Evolutionary conservation across 1,140 invertebrate species (phyloP), one percentile per base, ranked within the genome.

Genomic region (Microplitis mediator): DNA sequence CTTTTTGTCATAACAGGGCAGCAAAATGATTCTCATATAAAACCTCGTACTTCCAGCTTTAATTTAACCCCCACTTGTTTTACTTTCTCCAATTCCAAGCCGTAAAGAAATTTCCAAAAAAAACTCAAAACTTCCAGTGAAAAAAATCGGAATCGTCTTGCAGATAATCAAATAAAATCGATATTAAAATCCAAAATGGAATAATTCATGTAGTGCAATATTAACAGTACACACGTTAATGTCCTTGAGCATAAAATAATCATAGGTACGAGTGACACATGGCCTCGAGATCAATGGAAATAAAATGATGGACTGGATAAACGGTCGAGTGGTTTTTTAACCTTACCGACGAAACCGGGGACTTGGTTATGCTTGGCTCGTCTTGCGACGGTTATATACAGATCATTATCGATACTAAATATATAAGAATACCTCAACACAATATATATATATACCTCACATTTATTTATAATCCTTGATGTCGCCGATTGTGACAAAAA

Each of bases 401-500:
- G 85, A 85, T 85, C 79, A 84, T 80, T 84, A 85, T 85, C 84
- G 85, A 86, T 85, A 78, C 76, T 80, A 78, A 82, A 82, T 67
- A 82, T 78, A 80, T 77, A 81, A 75, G 14, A 34, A 66, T 34
- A 56, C 54, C n/a, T 32, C 3, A 31, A 31, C 56, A 36, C 23
- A 23, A 23, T 23, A 58, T 36, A 60, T 32, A 31, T 36, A 61
- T 61, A 67, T 14, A 52, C 78, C 39, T 45, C 39, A 45, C 39
- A 45, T 45, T 45, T 45, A 45, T 45, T 79, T 80, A 80, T 81
- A 81, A 79, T 75, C 75, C 75, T 78, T 77, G 79, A 83, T 85
- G 71, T 81, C 83, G 81, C 78, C 84, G 84, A 86, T 86, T 84
- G 84, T 84, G 84, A 86, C 85, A 86, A 86, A 86, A 86, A 86